Evolutionary conservation across 2,888 invertebrate genomes (phyloP).

Genomic region (Melitaea athalia): DNA sequence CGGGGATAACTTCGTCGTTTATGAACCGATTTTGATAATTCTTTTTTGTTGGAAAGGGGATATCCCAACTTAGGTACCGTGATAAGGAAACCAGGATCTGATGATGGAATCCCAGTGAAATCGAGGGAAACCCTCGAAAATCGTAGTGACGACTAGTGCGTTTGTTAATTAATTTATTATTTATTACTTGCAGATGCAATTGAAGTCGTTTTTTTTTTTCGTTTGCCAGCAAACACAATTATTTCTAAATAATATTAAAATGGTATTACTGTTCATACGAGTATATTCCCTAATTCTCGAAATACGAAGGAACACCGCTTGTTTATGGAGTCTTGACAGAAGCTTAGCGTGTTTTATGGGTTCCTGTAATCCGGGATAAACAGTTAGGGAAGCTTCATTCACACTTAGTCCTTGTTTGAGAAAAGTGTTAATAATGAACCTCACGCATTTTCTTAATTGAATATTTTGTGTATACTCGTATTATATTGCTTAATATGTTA

Average conservation of each 20-base stretch:
- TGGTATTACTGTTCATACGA: not conserved
- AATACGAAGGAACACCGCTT: conserved; percentile 36
- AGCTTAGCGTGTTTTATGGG: conserved; percentile 46
- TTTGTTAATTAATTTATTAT: too few relatives aligned
- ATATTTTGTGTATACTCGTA: not conserved
- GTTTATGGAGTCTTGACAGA: conserved; percentile 42
- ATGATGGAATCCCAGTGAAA: too few relatives aligned
- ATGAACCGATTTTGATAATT: too few relatives aligned
- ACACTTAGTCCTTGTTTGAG: conserved; percentile 39
- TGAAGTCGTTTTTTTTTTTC: too few relatives aligned
- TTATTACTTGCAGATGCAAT: too few relatives aligned
- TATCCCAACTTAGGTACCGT: too few relatives aligned
- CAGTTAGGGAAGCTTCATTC: conserved; percentile 45
- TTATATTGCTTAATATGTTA: not conserved
- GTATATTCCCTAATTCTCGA: conserved; percentile 25
- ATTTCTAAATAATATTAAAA: not conserved
- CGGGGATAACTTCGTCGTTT: too few relatives aligned
- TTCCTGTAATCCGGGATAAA: conserved; percentile 49
- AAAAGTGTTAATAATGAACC: conserved; percentile 38
- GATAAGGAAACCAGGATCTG: too few relatives aligned
- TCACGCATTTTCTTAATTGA: not conserved
- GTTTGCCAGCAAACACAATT: too few relatives aligned
- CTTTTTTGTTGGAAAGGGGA: too few relatives aligned
- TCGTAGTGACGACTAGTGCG: too few relatives aligned
- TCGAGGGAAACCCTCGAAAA: too few relatives aligned